phyloP scores from a whole-genome alignment of 2,888 invertebrate species.

The Sinhomidia bicolor region DNA sequence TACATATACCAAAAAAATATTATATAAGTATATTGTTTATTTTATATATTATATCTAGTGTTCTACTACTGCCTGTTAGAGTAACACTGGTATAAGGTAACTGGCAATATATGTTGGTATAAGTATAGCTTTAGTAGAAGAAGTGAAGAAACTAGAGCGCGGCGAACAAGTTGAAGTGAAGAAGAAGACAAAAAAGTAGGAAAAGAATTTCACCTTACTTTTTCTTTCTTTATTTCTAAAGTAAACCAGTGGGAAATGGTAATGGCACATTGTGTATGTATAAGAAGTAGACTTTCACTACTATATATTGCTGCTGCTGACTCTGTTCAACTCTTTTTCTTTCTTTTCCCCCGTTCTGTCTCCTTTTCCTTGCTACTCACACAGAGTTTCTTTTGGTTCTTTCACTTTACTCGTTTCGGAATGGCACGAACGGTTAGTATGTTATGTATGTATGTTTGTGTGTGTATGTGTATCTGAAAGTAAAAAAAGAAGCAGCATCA shows the following conservation, averaged over 20 bases:
- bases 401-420: slow-evolving; percentile 40
- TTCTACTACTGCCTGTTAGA: background rate
- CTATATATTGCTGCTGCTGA: slow-evolving; percentile 20
- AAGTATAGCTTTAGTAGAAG: no score
- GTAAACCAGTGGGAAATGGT: slow-evolving; percentile 61
- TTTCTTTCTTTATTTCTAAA: slow-evolving; percentile 54
- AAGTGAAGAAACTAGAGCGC: slow-evolving; percentile 46
- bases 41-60: no score
- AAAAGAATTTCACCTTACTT: slow-evolving; percentile 51
- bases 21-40: background rate
- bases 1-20: background rate
- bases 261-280: slow-evolving; percentile 47
- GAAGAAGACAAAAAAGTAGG: slow-evolving; percentile 47
- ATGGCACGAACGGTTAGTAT: slow-evolving; percentile 44
- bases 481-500: slow-evolving; percentile 14
- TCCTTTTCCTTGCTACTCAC: background rate
- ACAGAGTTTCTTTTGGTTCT: slow-evolving; percentile 5
- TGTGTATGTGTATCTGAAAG: background rate
- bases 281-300: background rate
- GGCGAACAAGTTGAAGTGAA: slow-evolving; percentile 43
- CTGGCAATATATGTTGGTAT: no score
- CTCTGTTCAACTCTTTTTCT: slow-evolving; percentile 19
- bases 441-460: background rate
- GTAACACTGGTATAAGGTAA: background rate
- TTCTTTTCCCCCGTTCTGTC: no score